Evolutionary conservation across 1,140 invertebrate genomes (phyloP).

Genomic region (Hesperophylax magnus): DNA sequence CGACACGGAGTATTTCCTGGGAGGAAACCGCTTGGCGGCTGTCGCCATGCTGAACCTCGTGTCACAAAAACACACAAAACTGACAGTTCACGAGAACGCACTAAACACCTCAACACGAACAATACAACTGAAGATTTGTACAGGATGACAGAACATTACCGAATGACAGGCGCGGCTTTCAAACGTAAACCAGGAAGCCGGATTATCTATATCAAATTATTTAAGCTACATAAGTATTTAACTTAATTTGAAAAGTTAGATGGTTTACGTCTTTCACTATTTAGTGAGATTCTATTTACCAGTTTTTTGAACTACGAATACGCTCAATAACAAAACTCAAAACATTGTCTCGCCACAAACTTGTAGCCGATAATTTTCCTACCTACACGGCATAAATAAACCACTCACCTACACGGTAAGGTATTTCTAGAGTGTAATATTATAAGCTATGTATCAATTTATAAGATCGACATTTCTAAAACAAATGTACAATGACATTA

Average conservation of each 20-base stretch:
- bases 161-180: conserved; percentile 25
- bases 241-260: conserved; percentile 44
- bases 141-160: neutral
- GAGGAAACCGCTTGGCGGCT: conserved; percentile 45
- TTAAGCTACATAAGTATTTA: conserved; percentile 48
- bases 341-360: neutral
- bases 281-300: conserved; percentile 15
- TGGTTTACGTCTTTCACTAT: conserved; percentile 21
- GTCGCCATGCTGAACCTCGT: conserved; percentile 44
- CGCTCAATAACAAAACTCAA: neutral
- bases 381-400: neutral
- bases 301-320: neutral
- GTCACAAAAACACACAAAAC: conserved; percentile 33
- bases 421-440: too few relatives aligned
- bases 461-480: too few relatives aligned
- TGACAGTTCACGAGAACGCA: conserved; percentile 45
- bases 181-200: conserved; percentile 42
- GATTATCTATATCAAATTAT: conserved; percentile 36
- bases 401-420: too few relatives aligned
- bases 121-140: conserved; percentile 42
- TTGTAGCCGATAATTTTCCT: neutral
- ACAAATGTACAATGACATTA: too few relatives aligned
- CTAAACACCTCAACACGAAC: conserved; percentile 37
- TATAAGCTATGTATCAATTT: too few relatives aligned
- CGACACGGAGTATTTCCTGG: conserved; percentile 51